Percentiles rank a stretch among this genome's conserved stretches.
Evolutionary conservation across 1,140 invertebrate species (phyloP).

Genomic region (Apis florea): DNA sequence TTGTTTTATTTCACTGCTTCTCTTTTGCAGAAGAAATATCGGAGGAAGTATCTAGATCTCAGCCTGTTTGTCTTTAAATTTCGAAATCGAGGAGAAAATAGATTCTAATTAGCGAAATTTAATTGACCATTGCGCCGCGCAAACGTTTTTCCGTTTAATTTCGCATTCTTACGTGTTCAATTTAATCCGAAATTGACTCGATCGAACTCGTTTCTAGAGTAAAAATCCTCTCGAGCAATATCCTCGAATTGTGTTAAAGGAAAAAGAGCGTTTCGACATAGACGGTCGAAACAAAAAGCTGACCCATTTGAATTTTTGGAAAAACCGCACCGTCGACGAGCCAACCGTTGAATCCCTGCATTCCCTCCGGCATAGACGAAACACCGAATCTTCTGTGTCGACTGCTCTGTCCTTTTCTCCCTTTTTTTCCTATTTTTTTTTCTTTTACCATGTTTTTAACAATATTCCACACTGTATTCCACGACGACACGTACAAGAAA

Average conservation of each 20-base stretch:
- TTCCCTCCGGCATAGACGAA: not conserved
- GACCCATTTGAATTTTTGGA: slow-evolving; percentile 24
- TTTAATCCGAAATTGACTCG: no score
- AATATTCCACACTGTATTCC: not conserved
- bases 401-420: not conserved
- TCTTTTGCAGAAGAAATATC: not conserved
- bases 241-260: not conserved
- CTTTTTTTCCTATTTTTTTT: not conserved
- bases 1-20: not conserved
- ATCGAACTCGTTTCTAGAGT: no score
- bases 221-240: not conserved
- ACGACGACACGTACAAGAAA: not conserved
- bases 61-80: not conserved
- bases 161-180: no score
- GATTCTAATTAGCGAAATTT: not conserved
- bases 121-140: not conserved
- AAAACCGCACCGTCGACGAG: not conserved
- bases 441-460: not conserved
- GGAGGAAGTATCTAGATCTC: not conserved
- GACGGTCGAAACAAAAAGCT: slow-evolving; percentile 4
- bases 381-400: not conserved
- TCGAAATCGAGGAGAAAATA: no score
- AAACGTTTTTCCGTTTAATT: no score
- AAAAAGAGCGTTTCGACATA: not conserved
- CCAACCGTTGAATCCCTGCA: not conserved